Evolutionary conservation across 1,140 invertebrate genomes (phyloP).

Genomic region (Acyrthosiphon pisum): DNA sequence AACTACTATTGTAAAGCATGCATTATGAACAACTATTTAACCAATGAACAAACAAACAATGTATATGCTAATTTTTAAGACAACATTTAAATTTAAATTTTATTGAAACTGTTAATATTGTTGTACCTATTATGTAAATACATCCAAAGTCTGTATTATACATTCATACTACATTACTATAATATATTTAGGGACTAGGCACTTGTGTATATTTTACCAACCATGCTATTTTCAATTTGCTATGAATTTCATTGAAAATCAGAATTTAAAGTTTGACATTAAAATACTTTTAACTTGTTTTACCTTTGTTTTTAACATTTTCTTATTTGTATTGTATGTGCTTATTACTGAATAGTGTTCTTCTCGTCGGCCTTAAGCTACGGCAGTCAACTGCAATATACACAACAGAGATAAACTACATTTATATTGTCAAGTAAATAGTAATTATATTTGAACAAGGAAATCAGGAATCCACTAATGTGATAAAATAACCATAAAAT

Average conservation of each 20-base stretch:
- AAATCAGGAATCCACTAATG: not conserved
- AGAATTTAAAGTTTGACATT: not conserved
- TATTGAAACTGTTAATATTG: no score
- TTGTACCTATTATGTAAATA: not conserved
- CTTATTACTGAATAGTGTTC: not conserved
- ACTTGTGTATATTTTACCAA: not conserved
- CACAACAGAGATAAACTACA: not conserved
- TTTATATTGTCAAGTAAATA: not conserved
- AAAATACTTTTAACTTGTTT: not conserved
- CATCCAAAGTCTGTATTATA: not conserved
- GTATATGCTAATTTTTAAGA: not conserved
- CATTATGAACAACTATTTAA: not conserved
- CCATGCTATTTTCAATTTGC: not conserved
- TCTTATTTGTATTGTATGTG: not conserved
- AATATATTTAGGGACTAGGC: no score
- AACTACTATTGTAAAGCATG: not conserved
- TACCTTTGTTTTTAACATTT: conserved; percentile 21
- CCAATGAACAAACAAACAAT: not conserved
- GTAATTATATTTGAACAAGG: not conserved
- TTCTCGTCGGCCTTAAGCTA: not conserved
- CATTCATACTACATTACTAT: not conserved
- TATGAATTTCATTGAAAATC: not conserved
- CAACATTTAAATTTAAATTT: not conserved
- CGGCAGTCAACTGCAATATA: not conserved
- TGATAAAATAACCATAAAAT: not conserved